Conservation (phyloP, 2,113 vertebrate genomes). For the Rhagologus leucostigma region DNA sequence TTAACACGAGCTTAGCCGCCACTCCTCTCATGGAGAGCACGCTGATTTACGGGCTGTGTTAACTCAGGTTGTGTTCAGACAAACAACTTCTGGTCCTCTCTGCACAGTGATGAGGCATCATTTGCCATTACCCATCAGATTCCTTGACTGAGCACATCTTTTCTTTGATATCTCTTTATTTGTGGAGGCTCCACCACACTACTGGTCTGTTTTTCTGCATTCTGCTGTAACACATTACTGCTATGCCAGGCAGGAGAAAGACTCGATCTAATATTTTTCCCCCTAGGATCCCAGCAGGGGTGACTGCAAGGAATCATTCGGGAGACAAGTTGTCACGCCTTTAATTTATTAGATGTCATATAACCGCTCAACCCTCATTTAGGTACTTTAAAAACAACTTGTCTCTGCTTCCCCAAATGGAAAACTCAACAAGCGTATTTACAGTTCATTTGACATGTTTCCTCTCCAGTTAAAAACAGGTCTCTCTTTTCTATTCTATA, state of each 20-base stretch:
- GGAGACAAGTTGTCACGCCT: background rate
- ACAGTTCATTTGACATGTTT: background rate
- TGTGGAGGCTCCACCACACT: background rate
- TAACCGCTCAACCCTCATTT: background rate
- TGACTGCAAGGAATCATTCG: background rate
- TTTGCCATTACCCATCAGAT: background rate
- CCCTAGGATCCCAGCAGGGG: background rate
- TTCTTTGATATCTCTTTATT: background rate
- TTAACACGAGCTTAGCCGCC: background rate
- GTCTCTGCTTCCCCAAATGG: background rate
- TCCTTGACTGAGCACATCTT: background rate
- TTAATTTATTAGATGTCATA: conserved; percentile 9
- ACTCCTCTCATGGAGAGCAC: background rate
- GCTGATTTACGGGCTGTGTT: background rate
- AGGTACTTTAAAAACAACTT: background rate
- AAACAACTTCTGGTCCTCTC: background rate
- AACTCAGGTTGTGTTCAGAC: background rate
- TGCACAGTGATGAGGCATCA: background rate
- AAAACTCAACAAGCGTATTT: background rate
- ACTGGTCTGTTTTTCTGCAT: background rate
- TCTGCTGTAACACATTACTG: background rate
- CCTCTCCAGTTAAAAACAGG: background rate
- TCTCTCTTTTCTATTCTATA: background rate
- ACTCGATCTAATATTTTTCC: background rate
- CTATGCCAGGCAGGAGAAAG: background rate